Percentiles rank a stretch among this genome's conserved stretches.
Evolutionary conservation across 2,113 vertebrate species (phyloP).

Genomic region (Nettapus auritus): DNA sequence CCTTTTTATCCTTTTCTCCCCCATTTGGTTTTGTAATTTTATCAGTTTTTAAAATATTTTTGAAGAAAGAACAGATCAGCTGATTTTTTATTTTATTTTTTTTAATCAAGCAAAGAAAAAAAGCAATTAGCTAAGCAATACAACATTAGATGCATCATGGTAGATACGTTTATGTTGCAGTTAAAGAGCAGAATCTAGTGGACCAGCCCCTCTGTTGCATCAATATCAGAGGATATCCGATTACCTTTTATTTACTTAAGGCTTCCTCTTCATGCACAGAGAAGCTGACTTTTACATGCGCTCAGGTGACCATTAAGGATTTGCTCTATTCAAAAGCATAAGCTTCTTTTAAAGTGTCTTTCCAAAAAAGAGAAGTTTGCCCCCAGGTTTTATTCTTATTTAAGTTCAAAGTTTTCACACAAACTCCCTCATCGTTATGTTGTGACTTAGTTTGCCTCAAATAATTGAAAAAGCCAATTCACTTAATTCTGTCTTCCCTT

Average conservation of each 20-base stretch:
- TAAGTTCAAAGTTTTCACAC: not conserved
- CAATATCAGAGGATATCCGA: not conserved
- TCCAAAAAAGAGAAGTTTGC: not conserved
- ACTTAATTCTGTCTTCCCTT: not conserved
- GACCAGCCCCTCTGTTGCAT: not conserved
- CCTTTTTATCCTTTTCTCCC: too few relatives aligned
- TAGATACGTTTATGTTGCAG: not conserved
- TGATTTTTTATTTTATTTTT: not conserved
- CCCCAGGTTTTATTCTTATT: not conserved
- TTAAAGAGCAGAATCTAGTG: not conserved
- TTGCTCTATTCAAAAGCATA: not conserved
- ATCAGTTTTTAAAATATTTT: not conserved
- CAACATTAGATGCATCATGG: not conserved
- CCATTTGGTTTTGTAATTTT: fast-evolving
- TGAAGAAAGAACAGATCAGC: not conserved
- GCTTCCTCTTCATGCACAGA: not conserved
- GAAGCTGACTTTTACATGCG: not conserved
- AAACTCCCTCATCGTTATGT: not conserved
- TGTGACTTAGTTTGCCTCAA: not conserved
- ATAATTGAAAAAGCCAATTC: not conserved
- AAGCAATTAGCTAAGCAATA: not conserved
- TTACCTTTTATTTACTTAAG: not conserved
- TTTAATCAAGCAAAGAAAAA: not conserved
- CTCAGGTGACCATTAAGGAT: not conserved
- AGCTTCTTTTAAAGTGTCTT: not conserved